These are phyloP conservation scores for Heterohyrax brucei DNA, from an alignment of 2,797 vertebrate species.

Conservation along the genomic window DNA sequence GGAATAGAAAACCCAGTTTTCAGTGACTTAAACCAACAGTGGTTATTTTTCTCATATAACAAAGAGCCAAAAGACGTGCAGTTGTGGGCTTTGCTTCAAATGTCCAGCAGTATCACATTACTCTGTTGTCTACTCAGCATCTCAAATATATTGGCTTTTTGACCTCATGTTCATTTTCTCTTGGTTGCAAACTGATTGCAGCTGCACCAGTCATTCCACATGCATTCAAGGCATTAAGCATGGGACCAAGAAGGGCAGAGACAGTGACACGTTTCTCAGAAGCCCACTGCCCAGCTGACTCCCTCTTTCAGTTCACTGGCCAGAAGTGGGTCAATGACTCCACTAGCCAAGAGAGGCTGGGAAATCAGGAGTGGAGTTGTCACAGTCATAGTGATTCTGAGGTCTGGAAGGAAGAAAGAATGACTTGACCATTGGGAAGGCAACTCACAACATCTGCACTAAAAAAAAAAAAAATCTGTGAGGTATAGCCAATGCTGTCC, in stretches of 20 bases:
- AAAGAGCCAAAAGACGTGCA: background rate
- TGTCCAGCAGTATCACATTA: background rate
- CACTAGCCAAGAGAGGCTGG: background rate
- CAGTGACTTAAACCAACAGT: constrained; percentile 2
- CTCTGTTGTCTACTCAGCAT: background rate
- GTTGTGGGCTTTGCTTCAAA: background rate
- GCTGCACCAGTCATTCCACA: background rate
- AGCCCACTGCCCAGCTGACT: too few species aligned
- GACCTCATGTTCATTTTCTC: background rate
- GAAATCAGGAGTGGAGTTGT: background rate
- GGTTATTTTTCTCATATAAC: constrained; percentile 26
- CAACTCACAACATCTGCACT: background rate
- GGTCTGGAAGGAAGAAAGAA: background rate
- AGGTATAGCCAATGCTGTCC: background rate
- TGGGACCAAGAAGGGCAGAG: background rate
- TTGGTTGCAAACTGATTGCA: background rate
- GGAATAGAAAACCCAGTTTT: background rate
- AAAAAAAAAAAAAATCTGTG: background rate
- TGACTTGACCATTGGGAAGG: background rate
- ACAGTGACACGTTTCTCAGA: background rate
- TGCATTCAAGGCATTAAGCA: background rate
- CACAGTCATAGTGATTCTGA: background rate
- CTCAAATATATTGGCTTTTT: background rate
- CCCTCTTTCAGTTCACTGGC: background rate
- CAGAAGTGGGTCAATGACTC: background rate